Base-by-base conservation (phyloP, 2,113 vertebrate species). In the Cottus gobio region DNA sequence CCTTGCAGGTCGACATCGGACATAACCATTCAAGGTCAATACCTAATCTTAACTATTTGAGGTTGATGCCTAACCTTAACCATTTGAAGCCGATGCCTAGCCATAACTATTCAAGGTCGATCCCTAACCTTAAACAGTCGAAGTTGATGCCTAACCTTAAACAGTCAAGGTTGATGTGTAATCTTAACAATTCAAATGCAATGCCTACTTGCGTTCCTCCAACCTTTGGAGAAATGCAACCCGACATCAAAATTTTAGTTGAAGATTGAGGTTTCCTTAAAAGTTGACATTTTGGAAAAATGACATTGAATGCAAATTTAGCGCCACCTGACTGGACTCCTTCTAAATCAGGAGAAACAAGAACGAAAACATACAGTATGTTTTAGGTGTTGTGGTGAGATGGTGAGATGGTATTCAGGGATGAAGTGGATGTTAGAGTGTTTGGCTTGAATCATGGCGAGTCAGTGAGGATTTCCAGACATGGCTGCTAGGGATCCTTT, bases 371-470 rank as follows among this genome's bases (percentile, higher is more conserved):
- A 44, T 44, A 22, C 73, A 48, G 68, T 75, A 10, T 79, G 75
- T 64, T 79, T 28, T 46, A n/a, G 80, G 71, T 3, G 71, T 87
- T 77, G 68, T 79, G 77, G 54, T 39, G 84, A 24, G 78, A 31
- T 42, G 71, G 9, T 67, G 71, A 31, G 64, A 3, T 80, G 77
- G 77, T 80, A 71, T 42, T 65, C 12, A 7, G 60, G 79, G 71
- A 54, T 72, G 58, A 66, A 56, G 56, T 83, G 44, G 66, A 87
- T 82, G 85, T 87, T 75, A 58, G 60, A 71, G 69, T 74, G 66
- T 85, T 31, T 36, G 82, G 68, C 68, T 71, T 77, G 64, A 82
- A 84, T 82, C 87, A 57, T 79, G 80, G 85, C 65, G 60, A 82
- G 71, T 73, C 61, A 75, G 64, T 36, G 34, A 86, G 34, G 24